These are phyloP conservation scores for Odontophorus gujanensis DNA, from an alignment of 2,113 vertebrate species.

Conservation along the genomic window DNA sequence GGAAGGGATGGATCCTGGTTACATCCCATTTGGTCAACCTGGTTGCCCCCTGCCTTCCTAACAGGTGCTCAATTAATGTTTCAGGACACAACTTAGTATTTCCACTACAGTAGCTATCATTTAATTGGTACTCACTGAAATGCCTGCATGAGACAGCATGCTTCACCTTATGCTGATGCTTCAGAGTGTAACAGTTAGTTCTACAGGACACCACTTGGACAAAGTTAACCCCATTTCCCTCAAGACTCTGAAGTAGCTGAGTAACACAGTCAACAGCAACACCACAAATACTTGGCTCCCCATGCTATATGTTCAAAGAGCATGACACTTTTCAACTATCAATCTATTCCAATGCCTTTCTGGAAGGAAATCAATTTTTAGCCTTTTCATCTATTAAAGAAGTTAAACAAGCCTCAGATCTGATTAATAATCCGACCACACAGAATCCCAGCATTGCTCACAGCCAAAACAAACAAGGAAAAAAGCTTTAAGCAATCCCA, in stretches of 20 bases:
- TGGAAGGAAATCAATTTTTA: not conserved
- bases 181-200: not conserved
- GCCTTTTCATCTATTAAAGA: constrained; percentile 14
- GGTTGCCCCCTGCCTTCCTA: too few species aligned
- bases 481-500: not conserved
- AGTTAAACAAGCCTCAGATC: constrained; percentile 17
- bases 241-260: not conserved
- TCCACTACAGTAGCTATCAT: not conserved
- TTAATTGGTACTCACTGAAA: not conserved
- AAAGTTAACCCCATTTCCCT: not conserved
- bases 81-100: too few species aligned
- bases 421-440: constrained; percentile 38
- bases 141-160: not conserved
- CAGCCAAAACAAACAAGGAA: constrained; percentile 56
- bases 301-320: not conserved
- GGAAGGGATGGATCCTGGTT: too few species aligned
- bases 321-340: not conserved
- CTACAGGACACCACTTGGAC: not conserved
- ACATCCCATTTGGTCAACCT: too few species aligned
- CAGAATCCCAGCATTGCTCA: not conserved
- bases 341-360: not conserved
- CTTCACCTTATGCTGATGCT: not conserved
- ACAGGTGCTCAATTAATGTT: too few species aligned
- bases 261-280: not conserved
- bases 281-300: not conserved